Evolutionary conservation across 2,113 vertebrate species (phyloP).

Genomic region (Corvus cornix): DNA sequence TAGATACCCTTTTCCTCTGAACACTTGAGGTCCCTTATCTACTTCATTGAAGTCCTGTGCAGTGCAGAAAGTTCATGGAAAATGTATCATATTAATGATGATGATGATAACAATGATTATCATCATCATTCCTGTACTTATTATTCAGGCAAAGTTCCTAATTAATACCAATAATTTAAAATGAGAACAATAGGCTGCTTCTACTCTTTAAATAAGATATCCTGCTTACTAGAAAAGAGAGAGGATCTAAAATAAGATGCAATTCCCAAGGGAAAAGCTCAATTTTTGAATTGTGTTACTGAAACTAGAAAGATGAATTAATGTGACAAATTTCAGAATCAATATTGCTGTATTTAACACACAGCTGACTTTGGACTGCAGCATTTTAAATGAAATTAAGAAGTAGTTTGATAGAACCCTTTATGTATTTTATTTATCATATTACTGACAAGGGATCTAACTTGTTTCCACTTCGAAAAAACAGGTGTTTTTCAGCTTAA

Average conservation of each 20-base stretch:
- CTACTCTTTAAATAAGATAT: not conserved
- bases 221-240: not conserved
- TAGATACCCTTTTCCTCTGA: not conserved
- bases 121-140: not conserved
- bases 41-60: not conserved
- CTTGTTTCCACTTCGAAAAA: not conserved
- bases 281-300: not conserved
- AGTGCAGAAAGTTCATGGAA: not conserved
- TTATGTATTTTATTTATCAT: not conserved
- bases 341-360: not conserved
- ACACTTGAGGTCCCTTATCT: not conserved
- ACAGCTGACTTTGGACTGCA: not conserved
- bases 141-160: not conserved
- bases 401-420: not conserved
- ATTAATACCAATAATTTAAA: not conserved
- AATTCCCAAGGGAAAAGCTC: not conserved
- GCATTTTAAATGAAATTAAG: not conserved
- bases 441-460: not conserved
- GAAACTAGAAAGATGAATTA: not conserved
- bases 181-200: not conserved
- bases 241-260: not conserved
- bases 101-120: not conserved
- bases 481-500: not conserved
- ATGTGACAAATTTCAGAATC: not conserved
- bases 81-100: not conserved